phyloP scores from a whole-genome alignment of 2,113 vertebrate species.

The Oenanthe oenanthe region DNA sequence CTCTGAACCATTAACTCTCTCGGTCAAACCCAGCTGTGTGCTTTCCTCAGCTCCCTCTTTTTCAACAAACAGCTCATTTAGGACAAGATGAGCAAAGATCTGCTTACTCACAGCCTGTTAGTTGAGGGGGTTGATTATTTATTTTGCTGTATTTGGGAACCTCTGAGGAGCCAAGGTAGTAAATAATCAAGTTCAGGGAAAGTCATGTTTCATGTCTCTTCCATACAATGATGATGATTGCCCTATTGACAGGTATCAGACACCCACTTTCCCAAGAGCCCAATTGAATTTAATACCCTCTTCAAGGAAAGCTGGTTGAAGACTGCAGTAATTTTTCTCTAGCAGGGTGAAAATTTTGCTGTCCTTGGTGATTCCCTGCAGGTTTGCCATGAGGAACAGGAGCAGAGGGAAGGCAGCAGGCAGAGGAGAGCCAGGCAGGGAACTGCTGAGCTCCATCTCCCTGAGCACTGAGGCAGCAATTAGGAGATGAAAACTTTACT shows the following conservation, averaged over 20 bases:
- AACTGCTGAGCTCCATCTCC: not conserved
- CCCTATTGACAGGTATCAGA: not conserved
- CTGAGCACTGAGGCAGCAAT: not conserved
- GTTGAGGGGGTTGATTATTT: not conserved
- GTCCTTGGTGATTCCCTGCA: not conserved
- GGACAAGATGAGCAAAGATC: not conserved
- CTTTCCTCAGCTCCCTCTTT: not conserved
- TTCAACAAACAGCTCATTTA: not conserved
- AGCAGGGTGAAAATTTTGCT: not conserved
- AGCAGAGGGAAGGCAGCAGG: not conserved
- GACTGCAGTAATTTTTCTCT: not conserved
- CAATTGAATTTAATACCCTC: not conserved
- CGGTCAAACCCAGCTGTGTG: not conserved
- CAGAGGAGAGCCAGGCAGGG: not conserved
- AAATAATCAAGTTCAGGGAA: not conserved
- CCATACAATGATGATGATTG: not conserved
- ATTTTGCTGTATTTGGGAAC: not conserved
- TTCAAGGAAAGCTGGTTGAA: not conserved
- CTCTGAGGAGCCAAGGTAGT: not conserved
- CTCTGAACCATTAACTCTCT: constrained; percentile 29
- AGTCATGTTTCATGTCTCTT: not conserved
- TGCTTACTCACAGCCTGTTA: not conserved
- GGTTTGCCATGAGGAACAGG: not conserved
- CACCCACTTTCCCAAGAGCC: not conserved
- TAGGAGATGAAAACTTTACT: not conserved